phyloP scores from a whole-genome alignment of 2,797 vertebrate genomes.

The Crocidura indochinensis region DNA sequence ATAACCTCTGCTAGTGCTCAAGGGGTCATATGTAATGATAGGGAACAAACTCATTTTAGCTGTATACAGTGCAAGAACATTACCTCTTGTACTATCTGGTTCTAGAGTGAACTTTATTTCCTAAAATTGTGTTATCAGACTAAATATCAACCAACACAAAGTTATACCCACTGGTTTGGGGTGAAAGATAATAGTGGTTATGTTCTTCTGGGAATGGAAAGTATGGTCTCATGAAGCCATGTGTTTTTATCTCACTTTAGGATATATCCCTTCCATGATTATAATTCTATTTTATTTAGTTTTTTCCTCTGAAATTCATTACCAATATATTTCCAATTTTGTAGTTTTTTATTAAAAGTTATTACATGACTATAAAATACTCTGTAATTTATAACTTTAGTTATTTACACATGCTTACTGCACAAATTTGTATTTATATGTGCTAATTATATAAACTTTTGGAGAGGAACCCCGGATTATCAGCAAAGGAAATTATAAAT shows the following conservation, averaged over 20 bases:
- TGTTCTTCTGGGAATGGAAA: no score
- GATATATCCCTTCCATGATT: no score
- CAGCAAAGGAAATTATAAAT: conserved; percentile 55
- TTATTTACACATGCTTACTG: neutral
- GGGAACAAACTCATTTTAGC: no score
- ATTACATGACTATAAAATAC: neutral
- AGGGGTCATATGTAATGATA: no score
- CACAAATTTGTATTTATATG: neutral
- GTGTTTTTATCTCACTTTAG: no score
- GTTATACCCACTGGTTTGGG: no score
- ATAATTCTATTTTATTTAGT: neutral
- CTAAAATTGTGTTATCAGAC: conserved; percentile 40
- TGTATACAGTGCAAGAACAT: no score
- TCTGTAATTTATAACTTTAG: neutral
- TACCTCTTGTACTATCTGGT: no score
- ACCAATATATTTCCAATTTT: neutral
- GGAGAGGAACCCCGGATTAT: conserved; percentile 12
- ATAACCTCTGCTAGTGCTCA: no score
- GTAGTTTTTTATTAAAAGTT: neutral
- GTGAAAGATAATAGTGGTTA: no score
- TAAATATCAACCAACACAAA: neutral
- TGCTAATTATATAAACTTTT: neutral
- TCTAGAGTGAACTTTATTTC: neutral
- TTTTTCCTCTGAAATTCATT: conserved; percentile 53
- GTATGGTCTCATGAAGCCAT: no score